Evolutionary conservation across 2,888 invertebrate genomes (phyloP).

Genomic region (Osedax fenrisi): DNA sequence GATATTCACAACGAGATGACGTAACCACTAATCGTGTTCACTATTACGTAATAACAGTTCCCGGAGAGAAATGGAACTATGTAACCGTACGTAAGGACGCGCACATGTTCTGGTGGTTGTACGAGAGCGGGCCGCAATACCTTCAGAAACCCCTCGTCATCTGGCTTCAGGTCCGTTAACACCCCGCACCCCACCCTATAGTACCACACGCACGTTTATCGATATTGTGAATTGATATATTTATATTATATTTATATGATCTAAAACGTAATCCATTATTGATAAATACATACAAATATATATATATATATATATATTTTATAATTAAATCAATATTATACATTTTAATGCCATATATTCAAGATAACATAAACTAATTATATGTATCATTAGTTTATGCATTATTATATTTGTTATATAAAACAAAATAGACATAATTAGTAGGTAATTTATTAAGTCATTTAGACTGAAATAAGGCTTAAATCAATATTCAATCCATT

Average conservation of each 20-base stretch:
- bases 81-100: constrained; percentile 64
- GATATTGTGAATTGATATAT: background rate
- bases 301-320: no score
- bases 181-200: background rate
- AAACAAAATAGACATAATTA: no score
- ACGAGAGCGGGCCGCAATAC: constrained; percentile 59
- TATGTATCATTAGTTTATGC: no score
- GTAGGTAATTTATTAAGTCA: no score
- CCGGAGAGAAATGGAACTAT: constrained; percentile 60
- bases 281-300: background rate
- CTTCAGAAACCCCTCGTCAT: constrained; percentile 66
- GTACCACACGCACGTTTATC: background rate
- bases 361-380: no score
- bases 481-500: no score
- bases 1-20: no score
- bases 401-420: no score
- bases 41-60: background rate
- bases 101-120: constrained; percentile 78
- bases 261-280: background rate
- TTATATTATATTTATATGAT: background rate
- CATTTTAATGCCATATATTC: no score
- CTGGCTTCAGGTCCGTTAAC: constrained; percentile 58
- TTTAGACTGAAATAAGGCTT: no score
- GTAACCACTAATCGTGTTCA: no score
- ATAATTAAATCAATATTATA: no score